Evolutionary conservation across 2,888 invertebrate species (phyloP), one percentile per base, ranked within the genome.

Genomic region (Agriopis marginaria): DNA sequence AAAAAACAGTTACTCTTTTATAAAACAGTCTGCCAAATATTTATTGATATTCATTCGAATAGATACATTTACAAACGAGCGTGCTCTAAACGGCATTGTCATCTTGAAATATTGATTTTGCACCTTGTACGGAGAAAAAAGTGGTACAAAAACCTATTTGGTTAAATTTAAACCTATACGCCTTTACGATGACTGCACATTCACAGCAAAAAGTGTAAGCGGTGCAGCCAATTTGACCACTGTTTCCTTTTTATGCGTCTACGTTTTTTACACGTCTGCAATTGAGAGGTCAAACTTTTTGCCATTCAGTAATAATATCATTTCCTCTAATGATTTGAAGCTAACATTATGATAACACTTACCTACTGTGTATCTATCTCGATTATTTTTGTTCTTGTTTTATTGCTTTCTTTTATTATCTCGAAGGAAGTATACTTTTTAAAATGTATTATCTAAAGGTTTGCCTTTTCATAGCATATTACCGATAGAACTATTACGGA

Each of bases 241-340:
- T 64, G 64, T 2, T 56, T 51, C 11, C 51, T 54, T 76, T 76
- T 76, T 77, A 77, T 63, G 62, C 68, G 77, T 79, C 77, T 77
- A 54, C 49, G 66, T 55, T 76, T 78, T 78, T 79, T 78, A 74
- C 32, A 7, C 12, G 78, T 77, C 78, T 78, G 75, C 73, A 72
- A 60, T 66, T 63, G 63, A 73, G 68, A 66, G 60, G 63, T 64
- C 59, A 70, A 45, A 45, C 53, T 75, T 72, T 70, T 72, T 74
- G 71, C 11, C 65, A 54, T 63, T 55, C 63, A 71, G 68, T 71
- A 58, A 58, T 56, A 55, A 68, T 64, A 14, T 53, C 17, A 63
- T 66, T 71, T 68, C 51, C 23, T 49, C 10, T 58, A 45, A 44
- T 58, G 17, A 45, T 58, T 45, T 23, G 12, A 23, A 23, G 7